Conservation (phyloP, 2,888 invertebrate species). For the Sepioteuthis lessoniana region DNA sequence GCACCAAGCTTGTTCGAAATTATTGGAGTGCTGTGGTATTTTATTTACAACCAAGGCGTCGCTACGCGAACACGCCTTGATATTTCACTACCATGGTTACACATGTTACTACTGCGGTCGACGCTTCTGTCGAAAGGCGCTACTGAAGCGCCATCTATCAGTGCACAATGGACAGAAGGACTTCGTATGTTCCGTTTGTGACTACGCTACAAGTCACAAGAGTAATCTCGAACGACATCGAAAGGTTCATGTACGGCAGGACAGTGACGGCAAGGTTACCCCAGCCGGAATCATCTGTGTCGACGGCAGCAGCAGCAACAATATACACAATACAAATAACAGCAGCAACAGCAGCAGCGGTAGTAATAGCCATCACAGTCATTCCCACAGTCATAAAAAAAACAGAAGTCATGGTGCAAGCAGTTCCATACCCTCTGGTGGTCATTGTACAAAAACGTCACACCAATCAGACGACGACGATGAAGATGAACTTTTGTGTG, state of each 20-base stretch:
- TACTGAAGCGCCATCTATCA: constrained; percentile 76
- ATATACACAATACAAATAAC: too few species aligned
- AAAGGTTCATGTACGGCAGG: constrained; percentile 70
- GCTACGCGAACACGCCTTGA: constrained; percentile 74
- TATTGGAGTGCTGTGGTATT: constrained; percentile 75
- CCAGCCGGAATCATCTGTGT: constrained; percentile 43
- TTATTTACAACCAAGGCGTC: constrained; percentile 75
- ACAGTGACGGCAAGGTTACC: constrained; percentile 56
- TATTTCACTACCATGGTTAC: constrained; percentile 76
- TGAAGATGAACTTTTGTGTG: constrained; percentile 36
- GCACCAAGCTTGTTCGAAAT: constrained; percentile 73
- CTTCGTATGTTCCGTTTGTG: constrained; percentile 75
- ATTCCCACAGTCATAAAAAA: not conserved
- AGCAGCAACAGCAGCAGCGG: not conserved
- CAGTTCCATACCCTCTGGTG: not conserved
- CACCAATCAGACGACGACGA: not conserved
- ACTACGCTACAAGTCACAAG: constrained; percentile 77
- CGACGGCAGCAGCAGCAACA: not conserved
- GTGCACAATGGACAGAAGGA: constrained; percentile 77
- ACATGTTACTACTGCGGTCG: constrained; percentile 75
- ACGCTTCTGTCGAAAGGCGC: constrained; percentile 76
- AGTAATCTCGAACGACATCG: constrained; percentile 76
- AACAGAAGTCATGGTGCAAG: not conserved
- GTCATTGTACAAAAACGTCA: not conserved
- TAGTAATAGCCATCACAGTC: not conserved